Evolutionary conservation across 2,797 vertebrate species (phyloP).

Genomic region (Centropyge bicolor): DNA sequence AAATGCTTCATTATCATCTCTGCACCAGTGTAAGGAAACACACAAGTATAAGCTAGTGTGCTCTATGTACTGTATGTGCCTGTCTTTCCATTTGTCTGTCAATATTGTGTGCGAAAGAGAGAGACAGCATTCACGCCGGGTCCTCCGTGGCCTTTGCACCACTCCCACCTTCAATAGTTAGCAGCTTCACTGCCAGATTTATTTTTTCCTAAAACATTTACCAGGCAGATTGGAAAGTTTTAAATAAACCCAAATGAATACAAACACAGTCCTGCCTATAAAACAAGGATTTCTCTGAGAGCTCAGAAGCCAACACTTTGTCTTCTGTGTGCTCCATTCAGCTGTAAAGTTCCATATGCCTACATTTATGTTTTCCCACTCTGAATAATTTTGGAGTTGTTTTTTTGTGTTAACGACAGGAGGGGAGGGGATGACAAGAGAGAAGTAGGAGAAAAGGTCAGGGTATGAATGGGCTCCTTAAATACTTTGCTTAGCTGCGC

Average conservation of each 20-base stretch:
- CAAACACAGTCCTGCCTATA: constrained; percentile 63
- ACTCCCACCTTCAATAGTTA: constrained; percentile 58
- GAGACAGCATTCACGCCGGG: constrained; percentile 46
- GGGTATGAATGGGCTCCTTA: constrained; percentile 67
- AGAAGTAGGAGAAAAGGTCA: constrained; percentile 67
- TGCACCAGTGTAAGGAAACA: background rate
- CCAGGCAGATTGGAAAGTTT: constrained; percentile 76
- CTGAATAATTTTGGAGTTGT: constrained; percentile 70
- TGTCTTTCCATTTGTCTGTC: constrained; percentile 54
- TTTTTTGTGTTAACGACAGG: constrained; percentile 72
- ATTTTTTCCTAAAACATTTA: constrained; percentile 79
- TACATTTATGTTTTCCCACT: constrained; percentile 70
- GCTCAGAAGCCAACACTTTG: constrained; percentile 60
- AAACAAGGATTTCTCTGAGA: constrained; percentile 72
- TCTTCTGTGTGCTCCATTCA: constrained; percentile 67
- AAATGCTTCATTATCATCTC: constrained; percentile 1
- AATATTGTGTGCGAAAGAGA: constrained; percentile 37
- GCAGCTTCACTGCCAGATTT: constrained; percentile 61
- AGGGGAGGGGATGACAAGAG: constrained; percentile 63
- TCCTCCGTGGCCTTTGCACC: constrained; percentile 51
- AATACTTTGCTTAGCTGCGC: constrained; percentile 49
- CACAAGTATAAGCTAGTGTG: background rate
- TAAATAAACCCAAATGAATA: constrained; percentile 68
- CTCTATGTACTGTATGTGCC: background rate
- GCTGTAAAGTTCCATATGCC: constrained; percentile 73